A percentile compares a stretch with the other conserved stretches of the same genome.
Evolutionary conservation across 2,797 vertebrate genomes (phyloP).

Genomic region (Xiphorhynchus erythropygius): DNA sequence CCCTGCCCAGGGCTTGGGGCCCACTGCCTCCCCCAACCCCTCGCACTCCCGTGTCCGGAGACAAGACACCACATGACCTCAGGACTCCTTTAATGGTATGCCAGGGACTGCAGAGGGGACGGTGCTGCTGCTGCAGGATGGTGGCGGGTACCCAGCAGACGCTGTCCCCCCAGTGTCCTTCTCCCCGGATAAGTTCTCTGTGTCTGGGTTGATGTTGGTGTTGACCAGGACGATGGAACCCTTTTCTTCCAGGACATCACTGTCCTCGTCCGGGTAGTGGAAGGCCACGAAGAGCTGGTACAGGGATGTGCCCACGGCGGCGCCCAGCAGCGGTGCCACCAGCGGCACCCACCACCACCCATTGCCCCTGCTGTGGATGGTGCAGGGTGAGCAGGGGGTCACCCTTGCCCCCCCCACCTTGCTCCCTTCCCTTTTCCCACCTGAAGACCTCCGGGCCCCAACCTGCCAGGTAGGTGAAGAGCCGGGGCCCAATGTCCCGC

Average conservation of each 20-base stretch:
- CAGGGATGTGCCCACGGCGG: slow-evolving; percentile 64
- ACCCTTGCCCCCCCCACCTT: too few species aligned
- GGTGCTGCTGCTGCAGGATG: neutral
- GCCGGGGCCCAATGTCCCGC: slow-evolving; percentile 85
- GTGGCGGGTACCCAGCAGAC: fast-evolving
- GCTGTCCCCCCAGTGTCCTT: fast-evolving
- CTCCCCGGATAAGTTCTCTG: fast-evolving
- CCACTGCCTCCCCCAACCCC: neutral
- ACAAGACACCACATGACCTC: neutral
- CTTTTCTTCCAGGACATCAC: fast-evolving
- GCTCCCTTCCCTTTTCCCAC: slow-evolving; percentile 58
- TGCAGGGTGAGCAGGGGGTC: neutral
- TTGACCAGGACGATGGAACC: neutral
- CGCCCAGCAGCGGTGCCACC: slow-evolving; percentile 81
- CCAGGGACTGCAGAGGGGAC: fast-evolving
- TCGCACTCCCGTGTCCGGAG: fast-evolving
- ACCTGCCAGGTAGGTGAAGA: slow-evolving; percentile 85
- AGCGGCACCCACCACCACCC: slow-evolving; percentile 84
- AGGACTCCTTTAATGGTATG: neutral
- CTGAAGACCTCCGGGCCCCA: slow-evolving; percentile 90
- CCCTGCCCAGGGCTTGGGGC: too few species aligned
- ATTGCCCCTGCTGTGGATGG: neutral
- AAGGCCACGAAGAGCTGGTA: slow-evolving; percentile 81
- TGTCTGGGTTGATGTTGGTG: fast-evolving
- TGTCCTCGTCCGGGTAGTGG: slow-evolving; percentile 72